Evolutionary conservation across 2,888 invertebrate genomes (phyloP).

Genomic region (Cylindroiulus punctatus): DNA sequence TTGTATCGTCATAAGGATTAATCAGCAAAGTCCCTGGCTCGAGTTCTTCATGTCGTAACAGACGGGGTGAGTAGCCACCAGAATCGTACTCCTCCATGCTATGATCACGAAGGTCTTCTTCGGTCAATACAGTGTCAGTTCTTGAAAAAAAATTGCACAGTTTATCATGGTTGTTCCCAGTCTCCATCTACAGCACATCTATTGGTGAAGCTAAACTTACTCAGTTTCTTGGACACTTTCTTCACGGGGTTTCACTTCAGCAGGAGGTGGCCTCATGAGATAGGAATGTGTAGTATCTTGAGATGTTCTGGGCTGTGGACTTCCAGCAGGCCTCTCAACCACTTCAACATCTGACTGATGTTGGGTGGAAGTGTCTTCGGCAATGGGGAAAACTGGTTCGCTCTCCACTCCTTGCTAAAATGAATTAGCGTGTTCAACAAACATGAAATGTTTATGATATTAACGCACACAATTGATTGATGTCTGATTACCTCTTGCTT

Average conservation of each 20-base stretch:
- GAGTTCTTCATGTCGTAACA: slow-evolving; percentile 73
- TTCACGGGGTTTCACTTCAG: background rate
- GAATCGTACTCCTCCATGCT: slow-evolving; percentile 77
- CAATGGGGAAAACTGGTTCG: slow-evolving; percentile 65
- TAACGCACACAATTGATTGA: background rate
- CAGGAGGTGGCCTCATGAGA: slow-evolving; percentile 9
- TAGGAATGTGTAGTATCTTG: background rate
- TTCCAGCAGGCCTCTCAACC: background rate
- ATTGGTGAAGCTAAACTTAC: slow-evolving; percentile 49
- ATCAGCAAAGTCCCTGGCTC: slow-evolving; percentile 81
- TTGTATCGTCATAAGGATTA: slow-evolving; percentile 79
- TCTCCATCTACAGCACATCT: background rate
- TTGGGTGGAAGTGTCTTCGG: background rate
- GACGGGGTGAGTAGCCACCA: slow-evolving; percentile 87
- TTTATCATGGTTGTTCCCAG: background rate
- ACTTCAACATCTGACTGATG: background rate
- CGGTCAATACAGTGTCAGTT: slow-evolving; percentile 66
- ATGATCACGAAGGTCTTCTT: slow-evolving; percentile 68
- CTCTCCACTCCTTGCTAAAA: slow-evolving; percentile 59
- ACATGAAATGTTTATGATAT: background rate
- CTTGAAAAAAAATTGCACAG: slow-evolving; percentile 28
- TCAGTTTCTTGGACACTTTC: slow-evolving; percentile 59
- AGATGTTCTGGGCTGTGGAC: slow-evolving; percentile 27
- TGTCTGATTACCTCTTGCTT: slow-evolving; percentile 68
- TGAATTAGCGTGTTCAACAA: background rate